Base-by-base conservation (phyloP, 1,140 invertebrate genomes). In the Spodoptera frugiperda region DNA sequence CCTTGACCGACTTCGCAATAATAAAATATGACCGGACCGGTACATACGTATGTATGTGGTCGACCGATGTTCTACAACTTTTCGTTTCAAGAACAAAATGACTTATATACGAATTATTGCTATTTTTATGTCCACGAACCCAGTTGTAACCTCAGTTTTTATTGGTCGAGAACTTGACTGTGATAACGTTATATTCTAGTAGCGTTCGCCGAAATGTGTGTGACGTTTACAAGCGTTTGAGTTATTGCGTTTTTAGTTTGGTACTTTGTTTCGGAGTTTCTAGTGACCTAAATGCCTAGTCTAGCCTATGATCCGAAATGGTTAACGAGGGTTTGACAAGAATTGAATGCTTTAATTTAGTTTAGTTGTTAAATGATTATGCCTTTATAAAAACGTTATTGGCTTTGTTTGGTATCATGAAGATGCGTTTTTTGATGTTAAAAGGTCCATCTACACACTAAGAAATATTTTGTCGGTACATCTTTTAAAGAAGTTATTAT, bases 1-100 rank as follows among this genome's bases (percentile, higher is more conserved):
- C 71, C 77, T 78, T 78, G 77, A 68, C 77, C 77, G 70, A 74
- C 46, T 73, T 49, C 65, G 25, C 57, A 71, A 75, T 74, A 78
- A 74, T 78, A 78, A 70, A 55, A 61, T 78, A 78, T 75, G 72
- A 75, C 71, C 72, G 33, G 49, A 67, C 25, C 25, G 5, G 5
- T 30, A 30, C 6, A 39, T 39, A 39, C 6, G 9, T 39, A 10
- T 8, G 59, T 80, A 77, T 21, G 55, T 71, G 67, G 63, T 33
- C 53, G 17, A 53, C 15, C 25, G 39, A 68, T 59, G 54, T 70
- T 77, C 70, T 77, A 77, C 67, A 70, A 48, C 53, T 70, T 59
- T 54, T 48, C 44, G 44, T 59, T 73, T 77, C 53, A 61, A 59
- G 63, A 70, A 77, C 63, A 59, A 44, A 51, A 77, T 59, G 44